Conservation (phyloP, 2,888 invertebrate genomes). For the Lysandra coridon region DNA sequence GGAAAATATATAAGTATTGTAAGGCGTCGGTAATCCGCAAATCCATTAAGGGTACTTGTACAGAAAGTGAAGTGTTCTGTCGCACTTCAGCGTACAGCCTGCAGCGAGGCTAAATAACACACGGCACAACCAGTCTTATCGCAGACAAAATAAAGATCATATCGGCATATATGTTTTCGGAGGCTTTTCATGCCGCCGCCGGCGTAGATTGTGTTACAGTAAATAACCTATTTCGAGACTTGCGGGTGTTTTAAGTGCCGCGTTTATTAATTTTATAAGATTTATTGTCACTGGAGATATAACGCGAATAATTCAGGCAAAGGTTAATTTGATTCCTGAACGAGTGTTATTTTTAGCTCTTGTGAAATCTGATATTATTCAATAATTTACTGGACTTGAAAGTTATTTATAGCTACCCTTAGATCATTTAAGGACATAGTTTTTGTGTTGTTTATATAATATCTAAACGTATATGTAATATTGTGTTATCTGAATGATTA, state of each 20-base stretch:
- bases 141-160: neutral
- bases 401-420: neutral
- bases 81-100: conserved; percentile 34
- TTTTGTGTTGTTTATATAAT: too few relatives aligned
- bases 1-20: conserved; percentile 27
- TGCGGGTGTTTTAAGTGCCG: conserved; percentile 17
- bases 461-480: too few relatives aligned
- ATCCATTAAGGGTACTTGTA: conserved; percentile 46
- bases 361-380: too few relatives aligned
- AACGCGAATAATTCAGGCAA: neutral
- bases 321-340: neutral
- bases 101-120: conserved; percentile 19
- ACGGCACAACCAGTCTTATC: conserved; percentile 31
- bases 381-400: neutral
- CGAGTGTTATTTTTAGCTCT: neutral
- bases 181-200: conserved; percentile 25
- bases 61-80: conserved; percentile 43
- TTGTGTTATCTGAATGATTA: too few relatives aligned
- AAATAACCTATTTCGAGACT: conserved; percentile 32
- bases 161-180: conserved; percentile 5
- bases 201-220: conserved; percentile 32
- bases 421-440: too few relatives aligned
- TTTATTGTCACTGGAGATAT: conserved; percentile 2
- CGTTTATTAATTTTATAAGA: conserved; percentile 28
- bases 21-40: conserved; percentile 39